Evolutionary conservation across 92 coral and sea anemone species (phyloP), one percentile per base, ranked within the genome.

Genomic region (Bergia sp.): DNA sequence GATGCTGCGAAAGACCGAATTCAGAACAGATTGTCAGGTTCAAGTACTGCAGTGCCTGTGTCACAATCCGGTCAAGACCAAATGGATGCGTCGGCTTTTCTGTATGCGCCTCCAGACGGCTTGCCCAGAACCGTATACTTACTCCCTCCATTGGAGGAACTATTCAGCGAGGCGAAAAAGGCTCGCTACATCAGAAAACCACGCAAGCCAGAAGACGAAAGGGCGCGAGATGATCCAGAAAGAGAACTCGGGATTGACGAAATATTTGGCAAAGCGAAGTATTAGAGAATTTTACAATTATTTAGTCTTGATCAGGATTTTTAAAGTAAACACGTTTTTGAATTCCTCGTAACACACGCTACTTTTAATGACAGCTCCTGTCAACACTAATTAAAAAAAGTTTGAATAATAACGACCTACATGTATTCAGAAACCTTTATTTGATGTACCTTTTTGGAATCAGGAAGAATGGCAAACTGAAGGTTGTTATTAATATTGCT

Each of bases 81-180:
- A 79, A 85, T 80, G 44, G 96, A 94, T 41, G 53, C 94, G 4
- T 92, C 90, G 3, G 94, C 96, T 0, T 97, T 86, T 76, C 94
- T 95, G 87, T 93, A 97, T 71, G 99, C 95, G 7, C 99, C 99
- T n/a, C 99, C 99, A 3, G 99, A 97, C 73, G 99, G 99, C 20
- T 69, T 96, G 37, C 98, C 98, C 5, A 71, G 99, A 53, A 97
- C 99, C 1, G 94, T 94, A 2, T 97, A 95, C 57, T 85, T 97
- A 5, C 88, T 97, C 10, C 99, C 99, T 0, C 99, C 99, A 0
- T 85, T 97, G 50, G 90, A 91, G 42, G 96, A 95, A 38, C 89
- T 97, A 8, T 76, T 97, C 49, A 71, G 71, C 66, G 99, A 97
- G 87, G 99, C 99, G 21, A 96, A 94, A 79, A 97, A 97, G 85